phyloP scores from a whole-genome alignment of 2,888 invertebrate genomes.

The Coleophora deauratella region DNA sequence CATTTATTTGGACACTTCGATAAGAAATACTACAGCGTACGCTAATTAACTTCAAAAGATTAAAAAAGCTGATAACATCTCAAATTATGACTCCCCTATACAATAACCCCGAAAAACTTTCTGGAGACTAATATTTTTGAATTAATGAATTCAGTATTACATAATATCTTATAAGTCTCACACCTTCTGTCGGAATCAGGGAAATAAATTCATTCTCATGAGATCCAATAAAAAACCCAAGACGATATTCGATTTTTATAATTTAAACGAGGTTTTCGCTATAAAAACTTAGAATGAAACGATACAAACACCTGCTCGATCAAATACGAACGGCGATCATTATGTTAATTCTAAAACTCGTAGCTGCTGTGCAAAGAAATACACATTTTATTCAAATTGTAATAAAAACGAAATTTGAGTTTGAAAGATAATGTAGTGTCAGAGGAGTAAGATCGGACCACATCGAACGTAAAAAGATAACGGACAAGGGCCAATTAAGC shows the following conservation, averaged over 20 bases:
- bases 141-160: conserved; percentile 39
- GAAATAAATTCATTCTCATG: too few relatives aligned
- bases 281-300: conserved; percentile 69
- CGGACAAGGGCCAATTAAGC: conserved; percentile 61
- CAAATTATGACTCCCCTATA: conserved; percentile 5
- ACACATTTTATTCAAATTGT: conserved; percentile 31
- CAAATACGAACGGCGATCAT: conserved; percentile 64
- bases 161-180: too few relatives aligned
- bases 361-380: conserved; percentile 29
- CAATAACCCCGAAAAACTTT: conserved; percentile 19
- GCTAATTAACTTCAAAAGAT: too few relatives aligned
- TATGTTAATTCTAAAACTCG: conserved; percentile 64
- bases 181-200: too few relatives aligned
- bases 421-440: conserved; percentile 24
- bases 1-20: too few relatives aligned
- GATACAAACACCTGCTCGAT: conserved; percentile 70
- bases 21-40: too few relatives aligned
- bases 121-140: conserved; percentile 26
- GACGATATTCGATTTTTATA: conserved; percentile 43
- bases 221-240: conserved; percentile 41
- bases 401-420: conserved; percentile 40
- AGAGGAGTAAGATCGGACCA: conserved; percentile 44
- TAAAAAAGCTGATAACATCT: too few relatives aligned
- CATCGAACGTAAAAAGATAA: conserved; percentile 56
- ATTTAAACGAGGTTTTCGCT: conserved; percentile 64